These are phyloP conservation scores for Anodontia alba DNA, from an alignment of 2,888 invertebrate species.

Conservation along the genomic window DNA sequence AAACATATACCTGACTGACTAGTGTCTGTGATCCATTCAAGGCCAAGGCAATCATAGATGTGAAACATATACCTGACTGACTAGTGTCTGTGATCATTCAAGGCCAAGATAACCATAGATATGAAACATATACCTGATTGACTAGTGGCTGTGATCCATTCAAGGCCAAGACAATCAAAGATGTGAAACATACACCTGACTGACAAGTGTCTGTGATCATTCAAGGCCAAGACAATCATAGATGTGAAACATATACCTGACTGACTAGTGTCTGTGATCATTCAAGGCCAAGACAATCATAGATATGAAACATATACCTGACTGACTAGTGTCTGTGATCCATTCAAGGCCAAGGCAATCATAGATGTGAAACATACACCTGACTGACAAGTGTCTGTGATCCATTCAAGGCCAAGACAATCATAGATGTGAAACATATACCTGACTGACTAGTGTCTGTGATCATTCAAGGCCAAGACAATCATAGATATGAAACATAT, in stretches of 20 bases:
- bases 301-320: constrained; percentile 86
- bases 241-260: too few species aligned
- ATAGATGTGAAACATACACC: constrained; percentile 79
- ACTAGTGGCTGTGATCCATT: constrained; percentile 90
- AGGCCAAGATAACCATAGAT: constrained; percentile 92
- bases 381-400: constrained; percentile 96
- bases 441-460: too few species aligned
- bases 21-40: constrained; percentile 88
- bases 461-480: too few species aligned
- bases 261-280: too few species aligned
- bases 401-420: constrained; percentile 98
- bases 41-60: not conserved
- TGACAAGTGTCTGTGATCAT: constrained; percentile 97
- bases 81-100: constrained; percentile 89
- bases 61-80: constrained; percentile 86
- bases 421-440: too few species aligned
- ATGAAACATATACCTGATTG: constrained; percentile 85
- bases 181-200: constrained; percentile 98
- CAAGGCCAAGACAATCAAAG: constrained; percentile 93
- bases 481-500: constrained; percentile 11
- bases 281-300: too few species aligned
- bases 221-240: too few species aligned
- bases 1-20: constrained; percentile 89
- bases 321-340: constrained; percentile 96
- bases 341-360: constrained; percentile 98